Base-by-base conservation (phyloP, 2,888 invertebrate species). In the Fragum whitleyi region DNA sequence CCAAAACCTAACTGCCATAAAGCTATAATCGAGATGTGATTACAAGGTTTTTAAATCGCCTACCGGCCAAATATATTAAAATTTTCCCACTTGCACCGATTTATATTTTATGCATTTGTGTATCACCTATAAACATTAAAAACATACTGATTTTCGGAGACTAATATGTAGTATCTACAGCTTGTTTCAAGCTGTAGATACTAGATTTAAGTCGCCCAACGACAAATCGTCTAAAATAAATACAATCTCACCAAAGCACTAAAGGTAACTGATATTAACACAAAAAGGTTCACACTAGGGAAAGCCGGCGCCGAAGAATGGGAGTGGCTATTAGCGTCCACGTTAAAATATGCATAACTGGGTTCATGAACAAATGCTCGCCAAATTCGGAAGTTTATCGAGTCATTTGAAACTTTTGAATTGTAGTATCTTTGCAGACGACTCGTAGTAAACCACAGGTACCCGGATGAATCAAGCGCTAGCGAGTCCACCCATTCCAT, bases 401-500 rank as follows among this genome's bases (percentile, higher is more conserved):
- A 81, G 74, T 83, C 81, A 47, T 83, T 78, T 3, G 68, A 61
- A 16, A 83, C 67, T 42, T 75, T 75, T 14, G 81, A 74, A 32
- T 78, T 67, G n/a, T 87, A 68, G 62, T 86, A 88, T 7, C 78
- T 74, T 16, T 86, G 84, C 14, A 91, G 75, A 23, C 88, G 83
- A 65, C 90, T 90, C 5, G 90, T 87, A 9, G 89, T 87, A 70
- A 90, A 88, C 90, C 90, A 91, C 26, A 91, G 79, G 68, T 88
- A 84, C 2, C 90, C 90, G 29, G 81, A 76, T 59, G 86, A 87
- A 32, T 89, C 88, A 26, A 90, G 81, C 2, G 87, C 88, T 9
- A 90, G 84, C 1, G 90, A 87, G 75, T 91, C 90, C 5, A 88
- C 86, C 90, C 90, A 91, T 28, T 87, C 86, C 87, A 90, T 88